These are phyloP conservation scores for Myathropa florea DNA, from an alignment of 2,888 invertebrate species.

Conservation along the genomic window DNA sequence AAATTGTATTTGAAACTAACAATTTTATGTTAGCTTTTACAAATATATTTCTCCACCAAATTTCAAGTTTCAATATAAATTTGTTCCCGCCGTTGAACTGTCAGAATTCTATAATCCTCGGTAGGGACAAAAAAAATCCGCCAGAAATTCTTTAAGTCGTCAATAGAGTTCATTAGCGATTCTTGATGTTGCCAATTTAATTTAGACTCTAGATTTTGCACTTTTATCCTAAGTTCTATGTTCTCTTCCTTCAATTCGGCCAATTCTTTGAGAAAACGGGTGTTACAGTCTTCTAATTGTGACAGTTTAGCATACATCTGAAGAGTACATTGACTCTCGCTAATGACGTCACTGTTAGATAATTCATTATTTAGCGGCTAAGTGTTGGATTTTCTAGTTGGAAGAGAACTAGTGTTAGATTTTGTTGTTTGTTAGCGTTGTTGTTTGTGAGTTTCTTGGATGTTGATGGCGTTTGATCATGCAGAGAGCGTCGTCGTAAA, in stretches of 20 bases:
- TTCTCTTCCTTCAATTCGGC: no score
- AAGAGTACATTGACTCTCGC: not conserved
- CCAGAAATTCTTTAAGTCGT: no score
- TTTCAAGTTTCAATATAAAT: no score
- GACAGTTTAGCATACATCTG: not conserved
- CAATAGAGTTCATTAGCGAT: not conserved
- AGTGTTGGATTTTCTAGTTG: not conserved
- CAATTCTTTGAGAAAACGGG: not conserved
- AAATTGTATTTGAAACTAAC: no score
- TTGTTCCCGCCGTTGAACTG: no score
- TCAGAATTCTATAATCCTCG: no score
- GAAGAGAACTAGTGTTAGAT: not conserved
- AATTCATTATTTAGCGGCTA: not conserved
- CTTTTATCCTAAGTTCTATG: not conserved
- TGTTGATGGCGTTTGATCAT: constrained; percentile 8
- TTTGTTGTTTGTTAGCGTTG: no score
- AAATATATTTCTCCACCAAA: no score
- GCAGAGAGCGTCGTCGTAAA: constrained; percentile 17
- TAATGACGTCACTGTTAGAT: not conserved
- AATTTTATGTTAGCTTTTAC: no score
- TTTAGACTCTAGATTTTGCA: not conserved
- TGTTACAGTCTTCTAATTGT: not conserved
- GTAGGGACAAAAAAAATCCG: no score
- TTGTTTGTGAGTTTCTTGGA: not conserved
- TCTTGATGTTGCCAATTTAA: not conserved